A percentile compares a stretch with the other conserved stretches of the same genome.
These are phyloP conservation scores for Glossophaga mutica DNA, from an alignment of 2,797 vertebrate genomes.

Conservation along the genomic window DNA sequence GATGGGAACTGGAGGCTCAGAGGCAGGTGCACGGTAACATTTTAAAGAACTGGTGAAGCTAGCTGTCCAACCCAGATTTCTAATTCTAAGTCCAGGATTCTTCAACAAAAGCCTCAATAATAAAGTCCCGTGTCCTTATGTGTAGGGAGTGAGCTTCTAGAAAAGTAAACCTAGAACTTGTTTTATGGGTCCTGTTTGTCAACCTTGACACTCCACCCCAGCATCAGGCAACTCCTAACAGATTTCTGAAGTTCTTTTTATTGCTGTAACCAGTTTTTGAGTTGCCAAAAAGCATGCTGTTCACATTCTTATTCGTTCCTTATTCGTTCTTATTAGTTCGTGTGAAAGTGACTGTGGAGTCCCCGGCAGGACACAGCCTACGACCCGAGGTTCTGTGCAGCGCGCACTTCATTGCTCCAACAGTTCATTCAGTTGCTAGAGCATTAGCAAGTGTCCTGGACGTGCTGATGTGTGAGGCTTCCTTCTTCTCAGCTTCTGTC, in stretches of 20 bases:
- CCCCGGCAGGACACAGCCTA: not conserved
- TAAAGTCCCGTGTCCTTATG: not conserved
- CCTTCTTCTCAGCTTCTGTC: not conserved
- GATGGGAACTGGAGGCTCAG: not conserved
- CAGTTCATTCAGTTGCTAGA: not conserved
- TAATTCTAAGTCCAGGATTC: not conserved
- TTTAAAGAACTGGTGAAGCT: not conserved
- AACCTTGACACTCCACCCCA: not conserved
- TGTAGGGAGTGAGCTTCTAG: not conserved
- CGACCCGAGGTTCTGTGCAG: not conserved
- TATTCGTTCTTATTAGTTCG: not conserved
- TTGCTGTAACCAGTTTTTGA: not conserved
- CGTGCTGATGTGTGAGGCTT: accelerated
- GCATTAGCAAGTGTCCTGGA: not conserved
- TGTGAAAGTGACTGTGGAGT: not conserved
- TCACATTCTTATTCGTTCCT: too few species aligned
- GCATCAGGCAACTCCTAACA: not conserved
- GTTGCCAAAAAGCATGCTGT: not conserved
- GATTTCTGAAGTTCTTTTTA: not conserved
- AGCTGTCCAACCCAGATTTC: not conserved
- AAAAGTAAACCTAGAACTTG: not conserved
- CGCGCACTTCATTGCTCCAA: not conserved
- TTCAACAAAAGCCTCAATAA: not conserved
- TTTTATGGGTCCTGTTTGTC: not conserved
- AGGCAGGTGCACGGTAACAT: not conserved